Base-by-base conservation (phyloP, 37 sponge, comb jelly and placozoan genomes). In the Eunapius fragilis region DNA sequence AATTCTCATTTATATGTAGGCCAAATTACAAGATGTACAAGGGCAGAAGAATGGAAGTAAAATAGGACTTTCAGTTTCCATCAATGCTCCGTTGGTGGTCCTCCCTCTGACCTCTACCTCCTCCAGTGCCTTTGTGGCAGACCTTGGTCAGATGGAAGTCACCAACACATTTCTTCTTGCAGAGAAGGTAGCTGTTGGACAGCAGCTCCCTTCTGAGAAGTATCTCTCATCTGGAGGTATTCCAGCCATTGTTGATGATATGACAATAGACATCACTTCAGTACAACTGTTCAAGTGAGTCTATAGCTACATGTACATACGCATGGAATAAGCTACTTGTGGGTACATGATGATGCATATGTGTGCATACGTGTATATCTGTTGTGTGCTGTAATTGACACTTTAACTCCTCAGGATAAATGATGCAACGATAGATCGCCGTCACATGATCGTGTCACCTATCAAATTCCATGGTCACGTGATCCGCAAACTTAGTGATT, bases 41-140 rank as follows among this genome's bases (percentile, higher is more conserved):
- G 37, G 67, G 11, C 79, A 88, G 25, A 38, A 41, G n/a, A 86
- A 38, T 79, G 80, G 84, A 9, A 68, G 83, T 69, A 68, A 89
- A 11, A 85, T 95, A 27, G 82, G 80, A 67, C 75, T 95, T 19
- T 41, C 76, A 71, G 73, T 89, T 26, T 25, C 30, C 13, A 37
- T 89, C 37, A n/a, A 34, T 14, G 89, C 89, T 25, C 89, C 89
- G 23, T 47, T 83, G 35, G 31, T 89, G 12, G 37, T 89, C 24
- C 50, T 84, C 34, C 89, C 89, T 31, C 75, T 81, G 69, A 71
- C 75, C 37, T 45, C 88, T 25, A 79, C 80, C n/a, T 89, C 92
- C 14, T 0, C 26, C 13, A 79, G 88, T 11, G 87, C 87, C 68
- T 27, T 91, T 25, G 76, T 91, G 19, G 86, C 80, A 13, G 77